Percentiles rank a stretch among this genome's conserved stretches.
Evolutionary conservation across 2,797 vertebrate species (phyloP).

Genomic region (Phataginus tetradactyla): DNA sequence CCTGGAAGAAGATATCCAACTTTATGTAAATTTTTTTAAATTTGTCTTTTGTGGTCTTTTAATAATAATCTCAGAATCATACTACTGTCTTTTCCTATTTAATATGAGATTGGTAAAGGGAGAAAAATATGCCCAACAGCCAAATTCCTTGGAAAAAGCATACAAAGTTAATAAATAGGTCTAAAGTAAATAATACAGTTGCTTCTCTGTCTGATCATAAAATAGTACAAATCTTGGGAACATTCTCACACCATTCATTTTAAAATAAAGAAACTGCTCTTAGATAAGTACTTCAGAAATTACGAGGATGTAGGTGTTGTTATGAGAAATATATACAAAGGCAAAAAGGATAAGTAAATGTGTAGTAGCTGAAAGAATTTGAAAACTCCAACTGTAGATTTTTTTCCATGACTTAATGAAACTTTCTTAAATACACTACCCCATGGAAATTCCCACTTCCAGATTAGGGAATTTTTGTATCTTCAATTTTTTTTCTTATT

Average conservation of each 20-base stretch:
- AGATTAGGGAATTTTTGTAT: slow-evolving; percentile 72
- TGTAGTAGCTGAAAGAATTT: slow-evolving; percentile 73
- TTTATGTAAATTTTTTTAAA: background rate
- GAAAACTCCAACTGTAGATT: slow-evolving; percentile 59
- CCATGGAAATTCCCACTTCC: slow-evolving; percentile 70
- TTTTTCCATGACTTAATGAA: slow-evolving; percentile 78
- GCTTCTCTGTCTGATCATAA: slow-evolving; percentile 68
- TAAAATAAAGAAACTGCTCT: slow-evolving; percentile 69
- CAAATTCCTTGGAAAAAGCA: slow-evolving; percentile 72
- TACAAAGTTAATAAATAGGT: slow-evolving; percentile 69
- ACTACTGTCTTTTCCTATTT: slow-evolving; percentile 68
- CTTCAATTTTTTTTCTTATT: background rate
- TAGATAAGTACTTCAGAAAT: slow-evolving; percentile 68
- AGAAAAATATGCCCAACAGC: slow-evolving; percentile 71
- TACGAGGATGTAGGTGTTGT: slow-evolving; percentile 68
- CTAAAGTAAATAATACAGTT: slow-evolving; percentile 71
- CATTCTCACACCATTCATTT: slow-evolving; percentile 73
- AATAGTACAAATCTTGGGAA: slow-evolving; percentile 74
- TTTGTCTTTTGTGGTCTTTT: slow-evolving; percentile 63
- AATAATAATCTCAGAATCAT: slow-evolving; percentile 70
- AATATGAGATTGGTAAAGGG: slow-evolving; percentile 70
- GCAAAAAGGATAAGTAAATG: slow-evolving; percentile 7
- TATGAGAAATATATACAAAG: slow-evolving; percentile 76
- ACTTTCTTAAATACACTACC: slow-evolving; percentile 64
- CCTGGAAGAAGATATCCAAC: slow-evolving; percentile 44